Conservation (phyloP, 1,140 invertebrate genomes). For the Diorhabda sublineata region DNA sequence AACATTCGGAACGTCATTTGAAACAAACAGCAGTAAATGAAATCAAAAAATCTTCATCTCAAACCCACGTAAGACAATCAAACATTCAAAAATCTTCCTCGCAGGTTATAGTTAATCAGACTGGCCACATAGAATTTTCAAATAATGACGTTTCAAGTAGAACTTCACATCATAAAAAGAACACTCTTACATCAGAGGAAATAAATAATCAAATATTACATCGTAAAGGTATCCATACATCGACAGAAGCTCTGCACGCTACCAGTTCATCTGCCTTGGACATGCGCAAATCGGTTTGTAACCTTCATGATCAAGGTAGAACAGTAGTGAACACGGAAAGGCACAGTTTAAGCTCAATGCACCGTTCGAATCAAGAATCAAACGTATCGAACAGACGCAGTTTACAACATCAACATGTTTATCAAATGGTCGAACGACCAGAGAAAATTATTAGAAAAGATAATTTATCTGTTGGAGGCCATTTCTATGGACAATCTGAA, state of each 20-base stretch:
- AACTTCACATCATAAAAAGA: conserved; percentile 58
- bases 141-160: conserved; percentile 12
- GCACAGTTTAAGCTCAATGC: conserved; percentile 70
- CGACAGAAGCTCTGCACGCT: conserved; percentile 50
- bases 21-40: conserved; percentile 27
- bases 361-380: conserved; percentile 55
- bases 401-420: conserved; percentile 46
- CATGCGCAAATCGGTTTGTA: conserved; percentile 73
- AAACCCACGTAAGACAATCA: conserved; percentile 32
- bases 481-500: conserved; percentile 66
- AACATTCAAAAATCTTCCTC: not conserved
- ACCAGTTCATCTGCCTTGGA: conserved; percentile 69
- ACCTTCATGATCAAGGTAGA: conserved; percentile 66
- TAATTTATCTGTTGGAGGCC: conserved; percentile 63
- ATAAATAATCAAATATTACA: conserved; percentile 72
- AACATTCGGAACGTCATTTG: conserved; percentile 14
- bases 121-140: conserved; percentile 13
- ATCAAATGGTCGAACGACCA: conserved; percentile 50
- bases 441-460: conserved; percentile 57
- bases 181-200: conserved; percentile 66
- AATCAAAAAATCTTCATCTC: conserved; percentile 38
- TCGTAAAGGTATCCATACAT: conserved; percentile 59
- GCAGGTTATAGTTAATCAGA: conserved; percentile 16
- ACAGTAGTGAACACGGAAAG: conserved; percentile 62
- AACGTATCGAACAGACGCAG: conserved; percentile 46